Conservation (phyloP, 2,888 invertebrate genomes). For the Cephus rjabovi region DNA sequence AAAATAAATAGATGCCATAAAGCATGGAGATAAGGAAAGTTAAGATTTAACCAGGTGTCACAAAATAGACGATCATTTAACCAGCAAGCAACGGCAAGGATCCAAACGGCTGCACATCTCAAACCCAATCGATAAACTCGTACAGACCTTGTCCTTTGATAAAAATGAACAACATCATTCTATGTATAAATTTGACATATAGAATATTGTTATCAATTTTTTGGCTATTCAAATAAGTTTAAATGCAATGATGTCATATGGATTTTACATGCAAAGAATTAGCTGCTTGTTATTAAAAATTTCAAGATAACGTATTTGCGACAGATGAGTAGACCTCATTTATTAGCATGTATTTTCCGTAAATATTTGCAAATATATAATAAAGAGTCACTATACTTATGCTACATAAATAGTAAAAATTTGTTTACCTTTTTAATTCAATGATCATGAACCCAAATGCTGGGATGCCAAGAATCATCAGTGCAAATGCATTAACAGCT, state of each 20-base stretch:
- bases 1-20: conserved; percentile 87
- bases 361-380: neutral
- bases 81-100: conserved; percentile 82
- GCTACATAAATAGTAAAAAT: neutral
- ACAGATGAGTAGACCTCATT: too few relatives aligned
- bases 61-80: conserved; percentile 83
- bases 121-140: conserved; percentile 80
- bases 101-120: conserved; percentile 76
- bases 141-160: conserved; percentile 71
- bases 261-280: too few relatives aligned
- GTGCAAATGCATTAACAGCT: conserved; percentile 83
- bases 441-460: conserved; percentile 75
- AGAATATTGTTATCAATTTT: too few relatives aligned
- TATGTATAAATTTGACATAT: neutral
- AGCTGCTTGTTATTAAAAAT: neutral
- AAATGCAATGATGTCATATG: neutral
- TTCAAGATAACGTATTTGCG: neutral
- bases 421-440: conserved; percentile 75
- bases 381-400: neutral
- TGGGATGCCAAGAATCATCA: conserved; percentile 81
- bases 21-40: conserved; percentile 86
- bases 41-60: conserved; percentile 80
- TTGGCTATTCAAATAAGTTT: neutral
- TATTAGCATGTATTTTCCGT: too few relatives aligned
- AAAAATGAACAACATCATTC: conserved; percentile 14